Evolutionary conservation across 2,888 invertebrate species (phyloP), one percentile per base, ranked within the genome.

Genomic region (Myopa testacea): DNA sequence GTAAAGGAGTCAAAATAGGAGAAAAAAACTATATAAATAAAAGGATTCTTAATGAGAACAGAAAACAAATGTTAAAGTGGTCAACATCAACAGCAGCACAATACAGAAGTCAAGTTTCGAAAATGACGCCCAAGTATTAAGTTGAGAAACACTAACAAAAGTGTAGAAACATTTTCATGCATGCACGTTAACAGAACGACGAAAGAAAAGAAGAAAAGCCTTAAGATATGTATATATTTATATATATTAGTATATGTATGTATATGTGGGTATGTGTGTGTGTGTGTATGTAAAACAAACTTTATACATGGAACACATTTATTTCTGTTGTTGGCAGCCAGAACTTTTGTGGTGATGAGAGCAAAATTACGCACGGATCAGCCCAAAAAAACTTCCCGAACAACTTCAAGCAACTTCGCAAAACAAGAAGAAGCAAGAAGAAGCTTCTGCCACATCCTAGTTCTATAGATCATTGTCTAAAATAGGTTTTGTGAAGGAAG

Each of bases 301-400:
- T 10, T 14, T 50, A 50, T n/a, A 10, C 14, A n/a, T 8, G 55
- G 10, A 55, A 55, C 16, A 6, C 5, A 55, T 62, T 62, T 62
- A 26, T 62, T 62, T 19, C 34, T 19, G 26, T 68, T 67, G 68
- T 19, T 67, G 68, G 19, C 68, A 63, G 58, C 62, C 62, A 19
- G 8, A 75, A 75, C 37, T 38, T 67, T 62, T 67, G 52, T 55
- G 75, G 75, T 75, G 52, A 67, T 75, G 75, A 38, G n/a, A 34
- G 12, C 58, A 62, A 68, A 74, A 75, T 75, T 75, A 68, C 58
- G 38, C 67, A 68, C 55, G 38, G 40, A 68, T 34, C 62, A n/a
- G 26, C 67, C 58, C 37, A 16, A 50, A 68, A 58, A 26, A 55
- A 34, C 50, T 67, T 38, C 58, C 58, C 14, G 62, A 52, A 52